Conservation (phyloP, 64 coral and sea anemone genomes). For the Stichodactyla mertensii region DNA sequence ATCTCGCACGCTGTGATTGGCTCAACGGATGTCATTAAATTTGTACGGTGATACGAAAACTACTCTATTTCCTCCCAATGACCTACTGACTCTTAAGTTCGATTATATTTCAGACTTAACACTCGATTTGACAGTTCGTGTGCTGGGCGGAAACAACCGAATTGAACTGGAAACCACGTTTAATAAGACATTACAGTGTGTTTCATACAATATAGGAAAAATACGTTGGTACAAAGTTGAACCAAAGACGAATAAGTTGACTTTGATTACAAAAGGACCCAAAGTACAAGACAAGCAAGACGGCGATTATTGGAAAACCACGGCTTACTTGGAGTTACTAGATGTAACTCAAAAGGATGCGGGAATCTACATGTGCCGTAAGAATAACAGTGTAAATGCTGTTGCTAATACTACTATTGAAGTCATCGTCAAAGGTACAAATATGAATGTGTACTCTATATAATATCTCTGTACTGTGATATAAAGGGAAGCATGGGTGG, state of each 20-base stretch:
- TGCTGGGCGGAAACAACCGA: not conserved
- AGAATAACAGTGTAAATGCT: not conserved
- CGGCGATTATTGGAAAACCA: not conserved
- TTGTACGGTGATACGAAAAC: too few species aligned
- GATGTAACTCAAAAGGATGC: constrained; percentile 18
- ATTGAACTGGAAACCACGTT: constrained; percentile 10
- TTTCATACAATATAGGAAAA: not conserved
- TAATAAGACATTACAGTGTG: constrained; percentile 7
- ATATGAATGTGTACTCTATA: not conserved
- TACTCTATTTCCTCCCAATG: too few species aligned
- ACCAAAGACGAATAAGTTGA: not conserved
- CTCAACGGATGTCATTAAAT: too few species aligned
- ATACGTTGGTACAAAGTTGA: constrained; percentile 44
- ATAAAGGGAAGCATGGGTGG: too few species aligned
- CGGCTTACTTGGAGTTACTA: not conserved
- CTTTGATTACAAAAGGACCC: not conserved
- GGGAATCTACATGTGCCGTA: constrained; percentile 37
- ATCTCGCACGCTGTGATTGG: too few species aligned
- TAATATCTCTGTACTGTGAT: too few species aligned
- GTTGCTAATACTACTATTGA: not conserved
- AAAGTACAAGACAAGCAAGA: not conserved
- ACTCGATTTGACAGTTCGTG: not conserved
- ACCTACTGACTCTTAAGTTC: not conserved
- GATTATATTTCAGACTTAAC: not conserved
- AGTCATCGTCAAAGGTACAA: not conserved